Conservation (phyloP, 2,113 vertebrate species). For the Siphamia tubifer region DNA sequence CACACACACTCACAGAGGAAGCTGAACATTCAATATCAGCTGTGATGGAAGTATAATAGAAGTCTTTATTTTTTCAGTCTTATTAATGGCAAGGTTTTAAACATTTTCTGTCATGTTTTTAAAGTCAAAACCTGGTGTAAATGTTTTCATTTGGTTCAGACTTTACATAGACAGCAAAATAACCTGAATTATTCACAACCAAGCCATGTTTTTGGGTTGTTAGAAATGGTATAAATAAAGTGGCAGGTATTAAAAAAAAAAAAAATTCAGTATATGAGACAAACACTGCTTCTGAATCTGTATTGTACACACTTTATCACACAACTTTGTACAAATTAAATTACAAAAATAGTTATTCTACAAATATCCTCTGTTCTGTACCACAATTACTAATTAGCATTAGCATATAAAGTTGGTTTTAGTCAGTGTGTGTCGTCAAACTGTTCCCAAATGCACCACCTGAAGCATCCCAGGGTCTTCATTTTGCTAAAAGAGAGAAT, state of each 20-base stretch:
- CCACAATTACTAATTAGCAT: background rate
- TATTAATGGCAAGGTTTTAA: slow-evolving; percentile 56
- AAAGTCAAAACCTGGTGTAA: slow-evolving; percentile 25
- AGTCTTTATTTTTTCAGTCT: slow-evolving; percentile 61
- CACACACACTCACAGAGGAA: slow-evolving; percentile 2
- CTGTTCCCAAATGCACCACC: slow-evolving; percentile 87
- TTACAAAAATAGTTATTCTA: no score
- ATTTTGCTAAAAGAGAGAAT: slow-evolving; percentile 68
- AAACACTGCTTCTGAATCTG: background rate
- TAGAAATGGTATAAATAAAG: background rate
- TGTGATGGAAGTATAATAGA: slow-evolving; percentile 47
- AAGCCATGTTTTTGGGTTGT: background rate
- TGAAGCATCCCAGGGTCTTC: slow-evolving; percentile 71
- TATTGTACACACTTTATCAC: no score
- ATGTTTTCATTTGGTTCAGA: slow-evolving; percentile 9
- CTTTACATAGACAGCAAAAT: slow-evolving; percentile 10
- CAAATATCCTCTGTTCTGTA: background rate
- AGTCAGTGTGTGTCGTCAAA: slow-evolving; percentile 67
- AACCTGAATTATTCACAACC: background rate
- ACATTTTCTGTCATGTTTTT: slow-evolving; percentile 28
- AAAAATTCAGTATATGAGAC: background rate
- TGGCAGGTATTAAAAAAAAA: background rate
- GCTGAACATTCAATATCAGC: slow-evolving; percentile 50
- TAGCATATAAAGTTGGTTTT: background rate
- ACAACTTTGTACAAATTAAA: no score